Conservation (phyloP, 2,113 vertebrate genomes). For the Numenius arquata region DNA sequence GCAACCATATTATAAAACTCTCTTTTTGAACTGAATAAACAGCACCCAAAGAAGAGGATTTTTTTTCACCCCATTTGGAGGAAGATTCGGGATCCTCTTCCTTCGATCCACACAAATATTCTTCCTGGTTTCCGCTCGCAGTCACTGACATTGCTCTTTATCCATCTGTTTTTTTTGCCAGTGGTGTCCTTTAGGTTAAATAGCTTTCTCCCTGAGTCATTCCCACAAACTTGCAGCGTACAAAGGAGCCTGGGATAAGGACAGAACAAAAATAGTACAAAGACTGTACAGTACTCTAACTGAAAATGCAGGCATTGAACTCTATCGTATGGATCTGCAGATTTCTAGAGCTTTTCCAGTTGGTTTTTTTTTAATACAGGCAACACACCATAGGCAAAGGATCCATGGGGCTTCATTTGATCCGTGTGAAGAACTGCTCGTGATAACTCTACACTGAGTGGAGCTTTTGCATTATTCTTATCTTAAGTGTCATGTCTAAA, state of each 20-base stretch:
- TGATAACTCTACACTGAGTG: neutral
- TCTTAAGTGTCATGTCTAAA: neutral
- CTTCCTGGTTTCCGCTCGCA: neutral
- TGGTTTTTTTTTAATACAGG: neutral
- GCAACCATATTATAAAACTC: neutral
- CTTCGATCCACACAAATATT: neutral
- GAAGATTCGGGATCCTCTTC: neutral
- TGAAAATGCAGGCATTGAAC: conserved; percentile 27
- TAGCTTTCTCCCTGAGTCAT: conserved; percentile 68
- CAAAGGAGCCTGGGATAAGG: conserved; percentile 58
- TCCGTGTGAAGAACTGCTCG: neutral
- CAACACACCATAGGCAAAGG: neutral
- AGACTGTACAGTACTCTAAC: conserved; percentile 50
- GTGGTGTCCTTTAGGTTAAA: conserved; percentile 65
- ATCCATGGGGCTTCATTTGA: neutral
- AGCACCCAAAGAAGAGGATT: neutral
- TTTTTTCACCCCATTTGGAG: neutral
- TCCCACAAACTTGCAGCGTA: conserved; percentile 52
- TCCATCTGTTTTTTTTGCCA: conserved; percentile 1
- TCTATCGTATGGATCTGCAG: neutral
- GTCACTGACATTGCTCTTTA: neutral
- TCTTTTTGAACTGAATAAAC: neutral
- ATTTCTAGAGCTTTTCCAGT: neutral
- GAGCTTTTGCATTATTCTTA: neutral
- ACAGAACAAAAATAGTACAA: conserved; percentile 63